These are phyloP conservation scores for Drosophila atroscutellata DNA, from an alignment of 2,888 invertebrate species.

Conservation along the genomic window DNA sequence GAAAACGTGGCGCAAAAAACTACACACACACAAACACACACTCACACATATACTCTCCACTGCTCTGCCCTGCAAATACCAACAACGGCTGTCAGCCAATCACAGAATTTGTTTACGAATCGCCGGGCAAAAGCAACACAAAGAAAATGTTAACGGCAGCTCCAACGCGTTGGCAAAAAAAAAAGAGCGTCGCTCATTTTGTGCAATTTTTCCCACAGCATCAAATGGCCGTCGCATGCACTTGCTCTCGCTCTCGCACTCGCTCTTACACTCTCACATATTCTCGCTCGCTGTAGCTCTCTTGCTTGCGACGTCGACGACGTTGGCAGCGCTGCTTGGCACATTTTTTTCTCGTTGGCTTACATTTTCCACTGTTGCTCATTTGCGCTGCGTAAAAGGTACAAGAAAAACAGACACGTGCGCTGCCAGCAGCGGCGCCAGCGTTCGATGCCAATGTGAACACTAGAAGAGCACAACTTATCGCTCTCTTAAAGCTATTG, in stretches of 20 bases:
- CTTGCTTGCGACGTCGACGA: conserved; percentile 18
- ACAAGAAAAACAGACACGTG: conserved; percentile 66
- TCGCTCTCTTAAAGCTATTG: conserved; percentile 50
- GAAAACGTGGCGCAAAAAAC: conserved; percentile 80
- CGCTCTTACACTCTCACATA: conserved; percentile 32
- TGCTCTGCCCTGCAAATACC: conserved; percentile 23
- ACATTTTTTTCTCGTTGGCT: conserved; percentile 66
- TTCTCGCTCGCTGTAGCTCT: conserved; percentile 24
- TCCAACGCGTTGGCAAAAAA: conserved; percentile 49
- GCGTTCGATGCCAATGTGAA: conserved; percentile 18
- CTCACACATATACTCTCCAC: conserved; percentile 12
- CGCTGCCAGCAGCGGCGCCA: conserved; percentile 38
- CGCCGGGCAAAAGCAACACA: conserved; percentile 79
- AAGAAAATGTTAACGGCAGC: conserved; percentile 69
- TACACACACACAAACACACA: conserved; percentile 53
- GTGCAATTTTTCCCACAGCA: conserved; percentile 61
- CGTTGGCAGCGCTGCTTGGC: conserved; percentile 59
- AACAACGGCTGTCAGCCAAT: conserved; percentile 71
- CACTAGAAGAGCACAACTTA: conserved; percentile 36
- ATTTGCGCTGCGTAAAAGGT: conserved; percentile 55
- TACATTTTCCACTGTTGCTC: conserved; percentile 69
- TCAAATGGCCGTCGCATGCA: conserved; percentile 53
- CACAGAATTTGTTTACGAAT: conserved; percentile 84
- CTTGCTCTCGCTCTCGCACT: conserved; percentile 35
- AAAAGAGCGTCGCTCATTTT: conserved; percentile 64